phyloP scores from a whole-genome alignment of 53 echinoderm and acorn worm species.

The Paelopatides confundens region DNA sequence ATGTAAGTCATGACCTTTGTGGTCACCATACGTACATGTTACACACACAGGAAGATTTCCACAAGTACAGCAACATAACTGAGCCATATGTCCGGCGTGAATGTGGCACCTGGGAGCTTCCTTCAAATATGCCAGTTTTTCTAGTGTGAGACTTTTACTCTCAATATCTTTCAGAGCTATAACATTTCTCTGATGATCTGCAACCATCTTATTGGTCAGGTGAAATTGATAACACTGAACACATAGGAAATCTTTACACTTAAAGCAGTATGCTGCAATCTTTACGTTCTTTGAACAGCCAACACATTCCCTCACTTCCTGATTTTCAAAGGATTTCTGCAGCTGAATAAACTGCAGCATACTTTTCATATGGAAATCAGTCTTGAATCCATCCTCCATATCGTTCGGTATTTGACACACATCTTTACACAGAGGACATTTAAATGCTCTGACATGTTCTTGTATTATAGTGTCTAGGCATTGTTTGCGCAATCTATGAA shows the following conservation, averaged over 20 bases:
- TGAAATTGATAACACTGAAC: neutral
- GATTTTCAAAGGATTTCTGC: neutral
- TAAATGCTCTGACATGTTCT: neutral
- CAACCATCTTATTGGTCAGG: neutral
- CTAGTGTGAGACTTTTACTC: neutral
- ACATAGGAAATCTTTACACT: neutral
- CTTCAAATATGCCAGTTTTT: neutral
- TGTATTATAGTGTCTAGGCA: neutral
- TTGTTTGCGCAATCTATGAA: neutral
- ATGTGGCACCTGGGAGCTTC: neutral
- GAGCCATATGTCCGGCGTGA: neutral
- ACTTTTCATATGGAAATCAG: conserved; percentile 6
- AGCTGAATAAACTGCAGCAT: neutral
- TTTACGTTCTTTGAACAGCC: neutral
- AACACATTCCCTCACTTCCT: neutral
- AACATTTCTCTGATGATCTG: neutral
- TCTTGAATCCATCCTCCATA: neutral
- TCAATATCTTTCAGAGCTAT: neutral
- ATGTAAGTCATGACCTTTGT: conserved; percentile 37
- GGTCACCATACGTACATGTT: neutral
- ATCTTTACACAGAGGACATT: neutral
- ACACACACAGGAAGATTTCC: neutral
- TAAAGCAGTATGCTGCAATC: neutral
- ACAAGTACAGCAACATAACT: neutral
- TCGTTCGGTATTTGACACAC: neutral